A percentile compares a stretch with the other conserved stretches of the same genome.
Evolutionary conservation across 2,888 invertebrate species (phyloP).

Genomic region (Phaedon cochleariae): DNA sequence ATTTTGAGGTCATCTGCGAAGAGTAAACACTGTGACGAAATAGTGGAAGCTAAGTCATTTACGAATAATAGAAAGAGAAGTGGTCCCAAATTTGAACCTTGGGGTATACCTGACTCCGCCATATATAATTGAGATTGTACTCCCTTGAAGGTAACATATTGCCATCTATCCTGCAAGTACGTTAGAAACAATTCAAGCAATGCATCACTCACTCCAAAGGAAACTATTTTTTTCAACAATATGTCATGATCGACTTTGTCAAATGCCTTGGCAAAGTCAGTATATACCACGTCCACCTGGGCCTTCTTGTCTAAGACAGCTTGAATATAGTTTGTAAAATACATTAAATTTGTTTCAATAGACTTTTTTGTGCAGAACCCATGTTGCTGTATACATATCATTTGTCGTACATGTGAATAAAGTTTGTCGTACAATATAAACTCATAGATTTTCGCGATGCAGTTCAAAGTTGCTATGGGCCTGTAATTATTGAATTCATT

Average conservation of each 20-base stretch:
- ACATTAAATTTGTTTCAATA: neutral
- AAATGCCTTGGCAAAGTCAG: neutral
- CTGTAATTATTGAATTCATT: neutral
- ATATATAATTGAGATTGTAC: neutral
- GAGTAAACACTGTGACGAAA: neutral
- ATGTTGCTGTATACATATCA: conserved; percentile 2
- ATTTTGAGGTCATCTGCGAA: neutral
- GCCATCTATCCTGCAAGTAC: neutral
- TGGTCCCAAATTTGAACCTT: neutral
- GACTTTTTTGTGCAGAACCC: conserved; percentile 1
- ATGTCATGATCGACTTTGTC: neutral
- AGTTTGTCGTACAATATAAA: conserved; percentile 10
- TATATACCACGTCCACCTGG: neutral
- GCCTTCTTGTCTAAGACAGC: neutral
- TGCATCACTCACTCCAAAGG: neutral
- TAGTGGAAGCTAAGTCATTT: neutral
- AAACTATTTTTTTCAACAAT: neutral
- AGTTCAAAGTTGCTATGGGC: conserved; percentile 12
- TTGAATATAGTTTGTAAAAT: neutral
- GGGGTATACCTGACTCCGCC: neutral
- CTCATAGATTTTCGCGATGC: conserved; percentile 1
- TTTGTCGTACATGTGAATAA: conserved; percentile 4
- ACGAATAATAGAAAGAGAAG: neutral
- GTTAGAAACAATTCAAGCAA: neutral
- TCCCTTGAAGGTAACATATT: neutral